A percentile compares a stretch with the other conserved stretches of the same genome.
phyloP scores from a whole-genome alignment of 1,140 invertebrate genomes.

The Pectinophora gossypiella region DNA sequence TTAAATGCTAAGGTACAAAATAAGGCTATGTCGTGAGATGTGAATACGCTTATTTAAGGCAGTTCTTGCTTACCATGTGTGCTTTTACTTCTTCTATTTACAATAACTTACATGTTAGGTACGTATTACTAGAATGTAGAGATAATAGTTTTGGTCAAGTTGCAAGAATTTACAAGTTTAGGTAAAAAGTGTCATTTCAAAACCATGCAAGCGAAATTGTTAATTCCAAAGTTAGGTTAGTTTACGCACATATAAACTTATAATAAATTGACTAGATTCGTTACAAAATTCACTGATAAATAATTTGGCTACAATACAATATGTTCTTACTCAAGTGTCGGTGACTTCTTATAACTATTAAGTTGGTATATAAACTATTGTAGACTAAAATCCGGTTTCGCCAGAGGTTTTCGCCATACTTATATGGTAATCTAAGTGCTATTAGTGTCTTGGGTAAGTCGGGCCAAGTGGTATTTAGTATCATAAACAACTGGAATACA shows the following conservation, averaged over 20 bases:
- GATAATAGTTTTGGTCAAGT: conserved; percentile 48
- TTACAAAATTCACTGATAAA: too few relatives aligned
- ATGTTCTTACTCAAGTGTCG: too few relatives aligned
- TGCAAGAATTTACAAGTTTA: conserved; percentile 32
- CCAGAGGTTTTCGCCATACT: too few relatives aligned
- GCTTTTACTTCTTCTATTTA: conserved; percentile 39
- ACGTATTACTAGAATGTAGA: conserved; percentile 8
- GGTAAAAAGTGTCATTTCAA: conserved; percentile 44
- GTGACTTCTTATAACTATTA: too few relatives aligned
- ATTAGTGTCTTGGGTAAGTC: neutral
- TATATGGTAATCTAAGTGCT: neutral
- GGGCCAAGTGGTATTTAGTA: too few relatives aligned
- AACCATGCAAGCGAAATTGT: conserved; percentile 32
- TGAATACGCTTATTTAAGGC: conserved; percentile 65
- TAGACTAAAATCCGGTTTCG: too few relatives aligned
- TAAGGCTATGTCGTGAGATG: conserved; percentile 70
- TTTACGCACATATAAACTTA: too few relatives aligned
- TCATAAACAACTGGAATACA: too few relatives aligned
- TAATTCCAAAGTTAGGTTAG: too few relatives aligned
- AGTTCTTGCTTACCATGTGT: conserved; percentile 56
- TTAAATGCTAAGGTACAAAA: conserved; percentile 62
- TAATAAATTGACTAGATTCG: too few relatives aligned
- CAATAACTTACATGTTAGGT: conserved; percentile 34
- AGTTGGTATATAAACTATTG: too few relatives aligned
- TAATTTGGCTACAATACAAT: too few relatives aligned